A percentile compares a stretch with the other conserved stretches of the same genome.
phyloP scores from a whole-genome alignment of 1,140 invertebrate genomes.

The Saccostrea glomerata region DNA sequence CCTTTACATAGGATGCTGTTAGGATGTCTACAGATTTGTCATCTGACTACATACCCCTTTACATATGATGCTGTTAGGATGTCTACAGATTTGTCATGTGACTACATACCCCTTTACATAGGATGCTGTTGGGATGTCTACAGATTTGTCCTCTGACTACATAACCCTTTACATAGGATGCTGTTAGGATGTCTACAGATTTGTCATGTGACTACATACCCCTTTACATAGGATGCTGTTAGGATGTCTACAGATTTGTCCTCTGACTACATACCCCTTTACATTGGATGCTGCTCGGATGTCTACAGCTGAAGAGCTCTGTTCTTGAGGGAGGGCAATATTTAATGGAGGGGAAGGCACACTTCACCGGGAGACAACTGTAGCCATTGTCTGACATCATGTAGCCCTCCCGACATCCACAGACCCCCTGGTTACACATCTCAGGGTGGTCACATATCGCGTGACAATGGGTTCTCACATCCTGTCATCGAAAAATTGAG shows the following conservation, averaged over 20 bases:
- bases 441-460: conserved; percentile 47
- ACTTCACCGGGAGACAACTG: conserved; percentile 50
- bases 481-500: conserved; percentile 41
- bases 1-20: no score
- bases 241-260: not conserved
- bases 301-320: conserved; percentile 42
- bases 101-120: no score
- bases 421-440: conserved; percentile 59
- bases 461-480: conserved; percentile 49
- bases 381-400: conserved; percentile 47
- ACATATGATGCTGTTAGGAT: no score
- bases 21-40: no score
- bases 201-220: no score
- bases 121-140: no score
- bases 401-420: conserved; percentile 53
- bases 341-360: conserved; percentile 40
- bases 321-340: conserved; percentile 51
- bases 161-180: no score
- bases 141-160: no score
- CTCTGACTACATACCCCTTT: not conserved
- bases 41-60: no score
- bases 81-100: no score
- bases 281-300: conserved; percentile 8
- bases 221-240: no score
- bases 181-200: no score